Conservation (phyloP, 1,140 invertebrate species). For the Lepidostoma basale region DNA sequence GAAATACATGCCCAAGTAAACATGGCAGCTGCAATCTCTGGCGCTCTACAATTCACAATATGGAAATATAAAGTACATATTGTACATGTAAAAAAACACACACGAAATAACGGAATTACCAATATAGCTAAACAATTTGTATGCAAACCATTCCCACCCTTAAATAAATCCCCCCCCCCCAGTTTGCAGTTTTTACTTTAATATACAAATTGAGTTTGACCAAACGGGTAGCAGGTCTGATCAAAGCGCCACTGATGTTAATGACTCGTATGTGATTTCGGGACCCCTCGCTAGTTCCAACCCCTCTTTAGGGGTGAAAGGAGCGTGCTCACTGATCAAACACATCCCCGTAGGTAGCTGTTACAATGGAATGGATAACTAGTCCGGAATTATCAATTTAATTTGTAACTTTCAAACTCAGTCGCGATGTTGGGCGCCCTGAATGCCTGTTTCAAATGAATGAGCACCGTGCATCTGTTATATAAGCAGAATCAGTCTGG, state of each 20-base stretch:
- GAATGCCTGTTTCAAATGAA: no score
- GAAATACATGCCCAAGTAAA: no score
- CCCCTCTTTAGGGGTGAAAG: not conserved
- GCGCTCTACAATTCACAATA: no score
- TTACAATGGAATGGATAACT: slow-evolving; percentile 8
- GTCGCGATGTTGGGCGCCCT: no score
- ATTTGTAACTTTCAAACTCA: slow-evolving; percentile 8
- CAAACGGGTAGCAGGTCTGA: slow-evolving; percentile 2
- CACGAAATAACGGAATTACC: no score
- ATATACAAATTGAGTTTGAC: slow-evolving; percentile 19
- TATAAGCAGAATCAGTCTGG: no score
- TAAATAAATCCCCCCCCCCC: not conserved
- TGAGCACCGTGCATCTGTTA: no score
- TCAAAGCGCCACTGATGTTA: slow-evolving; percentile 20
- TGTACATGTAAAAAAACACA: no score
- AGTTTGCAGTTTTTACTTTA: slow-evolving; percentile 10
- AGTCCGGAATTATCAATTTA: slow-evolving; percentile 16
- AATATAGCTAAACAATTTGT: no score
- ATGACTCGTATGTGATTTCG: slow-evolving; percentile 24
- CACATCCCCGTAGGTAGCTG: not conserved
- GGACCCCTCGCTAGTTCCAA: not conserved
- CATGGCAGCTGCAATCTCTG: no score
- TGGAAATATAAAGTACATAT: no score
- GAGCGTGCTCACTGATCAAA: slow-evolving; percentile 24
- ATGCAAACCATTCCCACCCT: no score